A percentile compares a stretch with the other conserved stretches of the same genome.
Conservation (phyloP, 2,797 vertebrate species). For the Acanthurus tractus region DNA sequence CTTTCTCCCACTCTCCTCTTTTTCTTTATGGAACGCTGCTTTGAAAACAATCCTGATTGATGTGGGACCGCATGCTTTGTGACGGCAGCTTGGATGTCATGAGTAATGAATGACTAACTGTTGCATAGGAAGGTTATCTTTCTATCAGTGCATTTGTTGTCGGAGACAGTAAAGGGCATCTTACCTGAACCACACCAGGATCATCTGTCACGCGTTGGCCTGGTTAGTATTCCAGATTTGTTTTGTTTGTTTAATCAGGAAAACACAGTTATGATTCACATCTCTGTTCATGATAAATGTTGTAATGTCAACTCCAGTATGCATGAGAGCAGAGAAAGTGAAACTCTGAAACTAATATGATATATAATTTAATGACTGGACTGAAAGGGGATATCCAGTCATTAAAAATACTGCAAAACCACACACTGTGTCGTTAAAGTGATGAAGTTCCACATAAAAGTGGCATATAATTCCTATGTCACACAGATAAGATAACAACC, state of each 20-base stretch:
- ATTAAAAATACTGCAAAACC: constrained; percentile 44
- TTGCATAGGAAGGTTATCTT: constrained; percentile 55
- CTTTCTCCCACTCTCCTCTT: constrained; percentile 18
- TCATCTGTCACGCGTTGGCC: constrained; percentile 55
- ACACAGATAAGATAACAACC: constrained; percentile 19
- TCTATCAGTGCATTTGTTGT: constrained; percentile 53
- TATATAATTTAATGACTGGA: not conserved
- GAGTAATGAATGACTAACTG: constrained; percentile 49
- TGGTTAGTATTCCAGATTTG: constrained; percentile 40
- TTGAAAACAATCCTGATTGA: constrained; percentile 74
- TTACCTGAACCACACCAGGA: constrained; percentile 37
- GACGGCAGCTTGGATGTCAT: constrained; percentile 53
- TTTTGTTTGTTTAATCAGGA: not conserved
- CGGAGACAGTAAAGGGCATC: constrained; percentile 43
- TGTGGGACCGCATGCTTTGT: constrained; percentile 63
- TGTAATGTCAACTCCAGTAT: not conserved
- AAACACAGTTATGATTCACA: not conserved
- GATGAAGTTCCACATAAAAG: constrained; percentile 52
- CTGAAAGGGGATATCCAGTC: constrained; percentile 46
- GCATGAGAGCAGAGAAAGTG: not conserved
- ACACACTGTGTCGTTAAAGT: constrained; percentile 30
- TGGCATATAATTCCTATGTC: constrained; percentile 46
- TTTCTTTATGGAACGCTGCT: constrained; percentile 63
- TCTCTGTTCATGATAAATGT: not conserved
- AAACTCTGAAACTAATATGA: constrained; percentile 12